Conservation (phyloP, 2,888 invertebrate species). For the Cyclophora punctaria region DNA sequence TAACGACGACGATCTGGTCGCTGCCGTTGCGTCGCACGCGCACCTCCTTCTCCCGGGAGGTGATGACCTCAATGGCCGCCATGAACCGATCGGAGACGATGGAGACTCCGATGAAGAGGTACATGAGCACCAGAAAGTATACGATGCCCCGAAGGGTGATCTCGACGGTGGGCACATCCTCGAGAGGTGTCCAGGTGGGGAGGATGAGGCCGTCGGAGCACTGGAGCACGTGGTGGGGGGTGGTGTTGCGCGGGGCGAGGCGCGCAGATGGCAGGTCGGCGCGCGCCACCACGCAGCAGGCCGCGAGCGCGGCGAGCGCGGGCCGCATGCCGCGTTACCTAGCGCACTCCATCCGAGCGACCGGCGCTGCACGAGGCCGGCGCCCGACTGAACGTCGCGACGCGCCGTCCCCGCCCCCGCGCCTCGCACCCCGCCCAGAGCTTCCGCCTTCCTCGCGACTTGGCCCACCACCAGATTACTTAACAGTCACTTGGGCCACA, state of each 20-base stretch:
- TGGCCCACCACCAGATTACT: slow-evolving; percentile 17
- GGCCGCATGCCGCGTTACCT: slow-evolving; percentile 67
- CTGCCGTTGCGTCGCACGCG: slow-evolving; percentile 92
- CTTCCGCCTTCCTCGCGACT: slow-evolving; percentile 17
- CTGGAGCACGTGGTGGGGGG: slow-evolving; percentile 51
- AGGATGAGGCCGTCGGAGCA: slow-evolving; percentile 92
- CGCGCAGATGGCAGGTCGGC: slow-evolving; percentile 57
- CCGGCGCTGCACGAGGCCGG: slow-evolving; percentile 68
- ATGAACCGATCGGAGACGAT: slow-evolving; percentile 99
- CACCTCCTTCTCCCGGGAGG: slow-evolving; percentile 96
- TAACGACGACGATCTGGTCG: slow-evolving; percentile 91
- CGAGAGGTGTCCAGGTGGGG: slow-evolving; percentile 91
- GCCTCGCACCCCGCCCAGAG: slow-evolving; percentile 22
- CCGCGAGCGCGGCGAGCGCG: slow-evolving; percentile 70
- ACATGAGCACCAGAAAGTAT: slow-evolving; percentile 92
- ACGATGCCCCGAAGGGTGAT: slow-evolving; percentile 89
- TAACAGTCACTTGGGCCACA: slow-evolving; percentile 4
- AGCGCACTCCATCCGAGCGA: slow-evolving; percentile 50
- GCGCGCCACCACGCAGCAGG: slow-evolving; percentile 61
- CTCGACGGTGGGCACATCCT: slow-evolving; percentile 83
- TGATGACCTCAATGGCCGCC: slow-evolving; percentile 99
- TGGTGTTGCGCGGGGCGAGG: slow-evolving; percentile 51
- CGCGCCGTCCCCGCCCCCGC: slow-evolving; percentile 29
- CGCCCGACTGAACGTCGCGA: slow-evolving; percentile 67
- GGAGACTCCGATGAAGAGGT: slow-evolving; percentile 98